A percentile compares a stretch with the other conserved stretches of the same genome.
Evolutionary conservation across 2,797 vertebrate species (phyloP).

Genomic region (Enteromius mattozi): DNA sequence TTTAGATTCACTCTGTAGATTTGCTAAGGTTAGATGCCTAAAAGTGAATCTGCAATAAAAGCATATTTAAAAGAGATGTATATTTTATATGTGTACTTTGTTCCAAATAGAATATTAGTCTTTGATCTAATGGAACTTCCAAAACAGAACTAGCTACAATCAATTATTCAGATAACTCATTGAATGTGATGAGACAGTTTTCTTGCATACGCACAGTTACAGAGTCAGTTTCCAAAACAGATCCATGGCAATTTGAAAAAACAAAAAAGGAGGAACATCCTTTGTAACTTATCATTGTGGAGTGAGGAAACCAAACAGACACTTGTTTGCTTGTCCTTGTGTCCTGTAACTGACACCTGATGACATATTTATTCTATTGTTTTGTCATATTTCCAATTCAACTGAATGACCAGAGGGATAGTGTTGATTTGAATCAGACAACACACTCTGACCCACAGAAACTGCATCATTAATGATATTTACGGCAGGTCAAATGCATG

Average conservation of each 20-base stretch:
- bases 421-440: constrained; percentile 25
- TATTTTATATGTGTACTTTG: constrained; percentile 8
- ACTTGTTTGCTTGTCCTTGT: neutral
- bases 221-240: constrained; percentile 7
- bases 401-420: neutral
- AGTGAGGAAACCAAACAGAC: neutral
- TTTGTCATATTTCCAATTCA: constrained; percentile 36
- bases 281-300: constrained; percentile 7
- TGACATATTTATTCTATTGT: constrained; percentile 41
- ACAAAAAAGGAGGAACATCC: neutral
- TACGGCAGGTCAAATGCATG: neutral
- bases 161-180: neutral
- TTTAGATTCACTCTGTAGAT: neutral
- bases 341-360: neutral
- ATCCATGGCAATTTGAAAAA: neutral
- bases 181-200: neutral
- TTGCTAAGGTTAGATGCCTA: constrained; percentile 10
- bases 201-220: neutral
- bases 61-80: neutral
- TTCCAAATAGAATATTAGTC: constrained; percentile 1
- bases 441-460: neutral
- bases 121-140: neutral
- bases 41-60: neutral
- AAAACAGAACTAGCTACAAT: constrained; percentile 1
- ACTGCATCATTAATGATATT: neutral